phyloP scores from a whole-genome alignment of 2,113 vertebrate species.

The Pseudonaja textilis region DNA sequence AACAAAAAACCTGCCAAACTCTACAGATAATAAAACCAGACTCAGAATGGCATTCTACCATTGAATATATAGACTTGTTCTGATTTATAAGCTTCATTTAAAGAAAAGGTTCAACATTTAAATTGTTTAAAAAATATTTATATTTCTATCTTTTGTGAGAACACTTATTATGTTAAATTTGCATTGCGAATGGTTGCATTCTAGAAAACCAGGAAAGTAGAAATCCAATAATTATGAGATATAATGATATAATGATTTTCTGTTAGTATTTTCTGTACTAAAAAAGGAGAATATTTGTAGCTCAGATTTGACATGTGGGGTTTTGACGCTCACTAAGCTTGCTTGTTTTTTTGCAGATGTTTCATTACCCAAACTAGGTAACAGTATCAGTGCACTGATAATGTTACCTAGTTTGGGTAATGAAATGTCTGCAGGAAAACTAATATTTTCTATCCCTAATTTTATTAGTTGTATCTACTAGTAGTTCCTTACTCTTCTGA shows the following conservation, averaged over 20 bases:
- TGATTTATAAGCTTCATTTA: background rate
- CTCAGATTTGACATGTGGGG: no score
- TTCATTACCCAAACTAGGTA: no score
- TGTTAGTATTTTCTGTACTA: no score
- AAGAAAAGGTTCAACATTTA: background rate
- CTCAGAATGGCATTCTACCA: background rate
- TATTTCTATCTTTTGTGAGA: background rate
- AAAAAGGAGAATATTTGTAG: no score
- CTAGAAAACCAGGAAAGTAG: background rate
- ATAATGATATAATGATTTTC: background rate
- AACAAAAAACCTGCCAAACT: background rate
- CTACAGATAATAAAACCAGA: background rate
- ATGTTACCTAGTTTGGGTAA: no score
- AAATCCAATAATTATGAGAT: background rate
- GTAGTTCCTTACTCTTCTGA: background rate
- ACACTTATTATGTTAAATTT: background rate
- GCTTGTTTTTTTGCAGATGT: no score
- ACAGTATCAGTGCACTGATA: no score
- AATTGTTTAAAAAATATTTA: background rate
- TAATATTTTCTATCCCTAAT: background rate
- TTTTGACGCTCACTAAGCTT: no score
- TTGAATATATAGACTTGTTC: background rate
- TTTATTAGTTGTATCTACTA: background rate
- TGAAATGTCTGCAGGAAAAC: no score
- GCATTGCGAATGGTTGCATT: background rate